These are phyloP conservation scores for Gymnocypris eckloni DNA, from an alignment of 2,797 vertebrate genomes.

Conservation along the genomic window DNA sequence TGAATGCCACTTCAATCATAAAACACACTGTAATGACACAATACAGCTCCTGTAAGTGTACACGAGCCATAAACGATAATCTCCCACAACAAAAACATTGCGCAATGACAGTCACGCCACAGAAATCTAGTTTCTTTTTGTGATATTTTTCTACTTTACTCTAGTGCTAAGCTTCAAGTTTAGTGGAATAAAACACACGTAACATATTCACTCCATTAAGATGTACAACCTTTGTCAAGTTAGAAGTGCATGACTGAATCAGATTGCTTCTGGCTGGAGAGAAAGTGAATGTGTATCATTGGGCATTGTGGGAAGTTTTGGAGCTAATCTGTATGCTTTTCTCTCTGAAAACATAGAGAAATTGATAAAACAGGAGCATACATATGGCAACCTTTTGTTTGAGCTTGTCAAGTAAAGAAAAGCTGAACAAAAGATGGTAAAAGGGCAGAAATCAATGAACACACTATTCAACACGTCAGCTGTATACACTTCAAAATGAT, in stretches of 20 bases:
- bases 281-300: not conserved
- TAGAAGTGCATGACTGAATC: not conserved
- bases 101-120: not conserved
- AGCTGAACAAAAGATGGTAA: constrained; percentile 34
- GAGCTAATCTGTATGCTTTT: constrained; percentile 34
- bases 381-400: constrained; percentile 34
- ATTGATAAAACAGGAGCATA: constrained; percentile 15
- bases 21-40: constrained; percentile 31
- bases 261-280: not conserved
- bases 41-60: constrained; percentile 1
- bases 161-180: not conserved
- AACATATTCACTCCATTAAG: not conserved
- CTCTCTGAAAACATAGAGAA: constrained; percentile 18
- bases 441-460: constrained; percentile 24
- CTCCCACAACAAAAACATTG: constrained; percentile 28
- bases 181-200: not conserved
- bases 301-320: constrained; percentile 24
- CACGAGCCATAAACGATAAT: constrained; percentile 3
- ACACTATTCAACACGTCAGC: not conserved
- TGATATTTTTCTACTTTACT: not conserved
- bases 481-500: not conserved
- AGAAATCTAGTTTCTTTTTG: not conserved
- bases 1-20: constrained; percentile 39
- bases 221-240: not conserved
- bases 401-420: not conserved